Evolutionary conservation across 2,797 vertebrate genomes (phyloP).

Genomic region (Sebastes umbrosus): DNA sequence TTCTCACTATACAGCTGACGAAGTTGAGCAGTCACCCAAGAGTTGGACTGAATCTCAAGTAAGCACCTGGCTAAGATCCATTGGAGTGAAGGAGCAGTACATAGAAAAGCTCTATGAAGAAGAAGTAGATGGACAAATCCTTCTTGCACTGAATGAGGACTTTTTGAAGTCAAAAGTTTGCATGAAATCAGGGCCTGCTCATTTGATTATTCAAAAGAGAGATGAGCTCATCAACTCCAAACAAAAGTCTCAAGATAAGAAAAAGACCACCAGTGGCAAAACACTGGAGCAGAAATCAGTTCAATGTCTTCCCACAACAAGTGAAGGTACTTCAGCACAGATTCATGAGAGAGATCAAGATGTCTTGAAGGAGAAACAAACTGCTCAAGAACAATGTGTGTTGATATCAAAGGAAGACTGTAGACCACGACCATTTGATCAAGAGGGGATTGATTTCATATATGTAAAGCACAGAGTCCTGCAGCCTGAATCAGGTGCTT

Average conservation of each 20-base stretch:
- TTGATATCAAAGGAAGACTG: conserved; percentile 67
- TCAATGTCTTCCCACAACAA: neutral
- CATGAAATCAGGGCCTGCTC: conserved; percentile 85
- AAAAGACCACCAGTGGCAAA: neutral
- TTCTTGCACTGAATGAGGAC: conserved; percentile 72
- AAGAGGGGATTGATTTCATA: conserved; percentile 71
- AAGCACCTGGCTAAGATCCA: conserved; percentile 80
- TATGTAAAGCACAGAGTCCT: conserved; percentile 85
- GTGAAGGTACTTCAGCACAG: neutral
- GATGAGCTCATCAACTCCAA: conserved; percentile 67
- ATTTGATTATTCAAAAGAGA: conserved; percentile 79
- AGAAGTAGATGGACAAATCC: conserved; percentile 81
- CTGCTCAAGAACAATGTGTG: neutral
- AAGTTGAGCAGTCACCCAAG: conserved; percentile 45
- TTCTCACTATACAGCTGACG: conserved; percentile 31
- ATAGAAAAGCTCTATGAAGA: conserved; percentile 74
- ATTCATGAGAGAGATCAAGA: neutral
- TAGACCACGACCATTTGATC: conserved; percentile 79
- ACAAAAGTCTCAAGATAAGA: conserved; percentile 25
- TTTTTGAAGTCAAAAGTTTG: conserved; percentile 75
- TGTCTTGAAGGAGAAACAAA: neutral
- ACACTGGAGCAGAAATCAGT: conserved; percentile 1
- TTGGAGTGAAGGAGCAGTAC: conserved; percentile 80
- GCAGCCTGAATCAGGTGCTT: conserved; percentile 84
- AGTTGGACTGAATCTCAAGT: conserved; percentile 84